A percentile compares a stretch with the other conserved stretches of the same genome.
Evolutionary conservation across 1,140 invertebrate species (phyloP).

Genomic region (Drosophila oshimai): DNA sequence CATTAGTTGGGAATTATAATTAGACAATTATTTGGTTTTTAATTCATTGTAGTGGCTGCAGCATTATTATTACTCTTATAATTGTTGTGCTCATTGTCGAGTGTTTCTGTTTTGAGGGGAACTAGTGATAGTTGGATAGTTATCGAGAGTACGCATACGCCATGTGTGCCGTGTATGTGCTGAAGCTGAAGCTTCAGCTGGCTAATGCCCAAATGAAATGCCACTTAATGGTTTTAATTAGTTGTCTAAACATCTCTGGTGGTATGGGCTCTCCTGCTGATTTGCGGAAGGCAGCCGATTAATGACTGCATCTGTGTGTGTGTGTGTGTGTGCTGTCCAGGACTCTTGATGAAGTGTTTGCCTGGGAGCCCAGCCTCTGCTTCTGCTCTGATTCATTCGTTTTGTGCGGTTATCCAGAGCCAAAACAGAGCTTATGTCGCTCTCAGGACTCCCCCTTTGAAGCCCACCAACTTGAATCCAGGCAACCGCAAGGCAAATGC

Average conservation of each 20-base stretch:
- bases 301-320: no score
- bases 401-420: constrained; percentile 33
- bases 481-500: constrained; percentile 47
- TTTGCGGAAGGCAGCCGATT: not conserved
- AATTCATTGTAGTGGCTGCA: constrained; percentile 31
- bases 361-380: not conserved
- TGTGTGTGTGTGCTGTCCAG: not conserved
- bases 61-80: constrained; percentile 27
- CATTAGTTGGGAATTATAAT: constrained; percentile 75
- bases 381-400: constrained; percentile 12
- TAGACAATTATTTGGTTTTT: constrained; percentile 74
- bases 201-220: constrained; percentile 34
- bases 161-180: not conserved
- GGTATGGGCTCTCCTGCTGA: not conserved
- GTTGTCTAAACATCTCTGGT: constrained; percentile 23
- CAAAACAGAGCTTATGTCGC: constrained; percentile 5
- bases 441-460: no score
- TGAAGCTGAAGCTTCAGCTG: not conserved
- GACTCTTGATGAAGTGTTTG: constrained; percentile 33
- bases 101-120: not conserved
- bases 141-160: not conserved
- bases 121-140: not conserved
- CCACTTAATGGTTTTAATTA: constrained; percentile 39
- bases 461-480: not conserved
- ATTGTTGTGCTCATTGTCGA: constrained; percentile 31